Percentiles rank a stretch among this genome's conserved stretches.
phyloP scores from a whole-genome alignment of 2,113 vertebrate species.

The Peucedramus taeniatus region DNA sequence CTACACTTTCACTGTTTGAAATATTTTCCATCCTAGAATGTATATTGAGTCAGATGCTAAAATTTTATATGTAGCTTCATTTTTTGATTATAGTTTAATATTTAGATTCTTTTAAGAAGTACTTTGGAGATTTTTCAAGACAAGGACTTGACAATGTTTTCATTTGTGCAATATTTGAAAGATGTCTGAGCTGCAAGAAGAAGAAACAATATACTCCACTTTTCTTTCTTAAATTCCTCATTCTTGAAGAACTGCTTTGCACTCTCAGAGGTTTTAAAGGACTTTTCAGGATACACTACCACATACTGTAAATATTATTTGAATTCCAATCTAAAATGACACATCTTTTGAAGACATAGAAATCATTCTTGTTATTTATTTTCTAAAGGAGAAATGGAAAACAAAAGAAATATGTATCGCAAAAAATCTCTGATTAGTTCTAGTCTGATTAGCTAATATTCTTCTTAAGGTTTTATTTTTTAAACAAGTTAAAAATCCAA shows the following conservation, averaged over 20 bases:
- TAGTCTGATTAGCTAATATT: neutral
- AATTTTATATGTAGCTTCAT: neutral
- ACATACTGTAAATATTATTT: slow-evolving; percentile 29
- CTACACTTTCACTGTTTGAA: neutral
- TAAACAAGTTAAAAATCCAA: neutral
- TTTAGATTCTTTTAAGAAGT: neutral
- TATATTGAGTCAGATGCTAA: neutral
- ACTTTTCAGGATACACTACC: neutral
- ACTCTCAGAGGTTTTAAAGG: neutral
- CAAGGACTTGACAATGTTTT: neutral
- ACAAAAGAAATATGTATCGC: neutral
- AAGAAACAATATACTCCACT: neutral
- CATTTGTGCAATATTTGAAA: neutral
- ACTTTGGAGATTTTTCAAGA: neutral
- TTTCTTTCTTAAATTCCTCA: neutral
- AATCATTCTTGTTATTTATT: neutral
- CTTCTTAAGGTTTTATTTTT: neutral
- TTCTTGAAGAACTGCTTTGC: neutral
- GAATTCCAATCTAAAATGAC: slow-evolving; percentile 30
- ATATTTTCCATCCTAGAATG: neutral
- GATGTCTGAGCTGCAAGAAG: neutral
- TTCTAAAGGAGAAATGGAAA: slow-evolving; percentile 4
- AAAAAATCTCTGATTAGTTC: neutral
- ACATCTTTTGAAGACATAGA: slow-evolving; percentile 3
- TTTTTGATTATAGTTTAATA: neutral